These are phyloP conservation scores for Hyles euphorbiae DNA, from an alignment of 1,140 invertebrate genomes.

Conservation along the genomic window DNA sequence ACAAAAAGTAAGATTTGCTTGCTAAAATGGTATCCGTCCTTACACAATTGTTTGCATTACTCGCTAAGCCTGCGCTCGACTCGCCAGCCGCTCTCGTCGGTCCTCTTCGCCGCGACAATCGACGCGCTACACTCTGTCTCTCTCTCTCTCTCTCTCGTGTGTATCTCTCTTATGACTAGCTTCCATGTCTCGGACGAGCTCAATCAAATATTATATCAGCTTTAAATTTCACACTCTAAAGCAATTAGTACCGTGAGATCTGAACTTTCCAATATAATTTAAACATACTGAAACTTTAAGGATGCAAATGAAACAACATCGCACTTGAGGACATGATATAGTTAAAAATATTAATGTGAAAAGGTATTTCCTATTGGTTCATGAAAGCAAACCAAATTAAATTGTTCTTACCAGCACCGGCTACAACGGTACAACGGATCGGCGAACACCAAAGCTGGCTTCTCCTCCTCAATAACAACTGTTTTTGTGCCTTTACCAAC, in stretches of 20 bases:
- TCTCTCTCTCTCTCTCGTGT: conserved; percentile 16
- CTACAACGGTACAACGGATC: conserved; percentile 47
- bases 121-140: conserved; percentile 28
- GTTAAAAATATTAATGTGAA: conserved; percentile 76
- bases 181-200: conserved; percentile 23
- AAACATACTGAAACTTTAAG: conserved; percentile 51
- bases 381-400: conserved; percentile 59
- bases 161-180: conserved; percentile 11
- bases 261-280: conserved; percentile 63
- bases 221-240: conserved; percentile 54
- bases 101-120: conserved; percentile 21
- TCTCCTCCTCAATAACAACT: conserved; percentile 54
- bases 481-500: conserved; percentile 60
- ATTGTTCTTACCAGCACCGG: conserved; percentile 59
- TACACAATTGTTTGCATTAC: conserved; percentile 76
- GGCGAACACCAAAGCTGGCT: conserved; percentile 70
- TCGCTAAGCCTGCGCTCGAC: conserved; percentile 27
- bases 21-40: conserved; percentile 72
- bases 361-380: conserved; percentile 74
- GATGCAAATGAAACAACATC: conserved; percentile 71
- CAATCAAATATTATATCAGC: conserved; percentile 22
- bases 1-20: conserved; percentile 42
- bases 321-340: conserved; percentile 75
- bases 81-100: conserved; percentile 22
- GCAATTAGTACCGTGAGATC: conserved; percentile 68